Evolutionary conservation across 2,113 vertebrate species (phyloP).

Genomic region (Tychaedon coryphoeus): DNA sequence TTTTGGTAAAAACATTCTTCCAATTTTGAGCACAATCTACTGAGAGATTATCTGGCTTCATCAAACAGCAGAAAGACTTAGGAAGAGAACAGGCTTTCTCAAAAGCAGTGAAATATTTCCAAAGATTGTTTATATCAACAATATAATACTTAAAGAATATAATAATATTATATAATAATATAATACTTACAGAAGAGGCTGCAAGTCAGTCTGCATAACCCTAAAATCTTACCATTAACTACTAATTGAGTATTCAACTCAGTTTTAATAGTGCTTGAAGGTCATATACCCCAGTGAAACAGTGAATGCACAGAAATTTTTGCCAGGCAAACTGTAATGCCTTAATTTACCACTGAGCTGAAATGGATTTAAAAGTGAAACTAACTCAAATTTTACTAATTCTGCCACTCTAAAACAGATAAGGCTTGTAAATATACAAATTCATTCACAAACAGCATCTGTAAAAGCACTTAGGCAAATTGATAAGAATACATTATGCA

Average conservation of each 20-base stretch:
- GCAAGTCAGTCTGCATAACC: not conserved
- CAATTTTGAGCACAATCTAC: not conserved
- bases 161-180: not conserved
- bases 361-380: not conserved
- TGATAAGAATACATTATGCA: not conserved
- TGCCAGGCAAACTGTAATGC: not conserved
- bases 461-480: not conserved
- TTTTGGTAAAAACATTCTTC: not conserved
- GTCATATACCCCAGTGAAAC: not conserved
- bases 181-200: not conserved
- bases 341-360: not conserved
- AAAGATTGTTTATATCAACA: not conserved
- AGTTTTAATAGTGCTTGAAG: not conserved
- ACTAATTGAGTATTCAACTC: not conserved
- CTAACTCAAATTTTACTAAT: not conserved
- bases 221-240: not conserved
- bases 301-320: not conserved
- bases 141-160: not conserved
- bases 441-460: not conserved
- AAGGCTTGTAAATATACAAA: not conserved
- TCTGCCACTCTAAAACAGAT: not conserved
- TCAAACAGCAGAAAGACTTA: not conserved
- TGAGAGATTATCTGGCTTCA: not conserved
- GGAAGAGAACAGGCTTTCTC: not conserved
- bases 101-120: not conserved